A percentile compares a stretch with the other conserved stretches of the same genome.
Evolutionary conservation across 2,797 vertebrate species (phyloP).

Genomic region (Danio jaintianensis): DNA sequence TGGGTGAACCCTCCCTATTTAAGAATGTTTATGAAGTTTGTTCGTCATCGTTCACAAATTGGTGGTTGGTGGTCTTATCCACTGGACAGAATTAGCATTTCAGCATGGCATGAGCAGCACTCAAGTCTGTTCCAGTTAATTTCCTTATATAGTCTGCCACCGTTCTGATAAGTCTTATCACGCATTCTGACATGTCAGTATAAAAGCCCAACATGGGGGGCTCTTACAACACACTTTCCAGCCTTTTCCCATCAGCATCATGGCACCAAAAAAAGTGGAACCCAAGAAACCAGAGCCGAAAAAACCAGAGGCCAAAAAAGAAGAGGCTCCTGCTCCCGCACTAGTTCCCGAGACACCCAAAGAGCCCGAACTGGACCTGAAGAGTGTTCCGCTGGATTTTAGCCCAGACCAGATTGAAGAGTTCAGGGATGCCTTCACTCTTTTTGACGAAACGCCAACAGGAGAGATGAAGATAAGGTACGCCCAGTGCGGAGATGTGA

Average conservation of each 20-base stretch:
- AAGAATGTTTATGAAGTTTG: background rate
- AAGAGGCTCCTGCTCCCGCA: conserved; percentile 65
- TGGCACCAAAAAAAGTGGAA: conserved; percentile 83
- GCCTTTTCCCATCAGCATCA: conserved; percentile 49
- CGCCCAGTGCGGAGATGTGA: conserved; percentile 90
- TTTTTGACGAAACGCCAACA: conserved; percentile 87
- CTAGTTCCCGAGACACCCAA: conserved; percentile 72
- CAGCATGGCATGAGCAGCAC: conserved; percentile 33
- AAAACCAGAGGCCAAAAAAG: conserved; percentile 73
- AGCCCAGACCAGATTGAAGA: conserved; percentile 80
- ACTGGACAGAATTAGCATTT: conserved; percentile 22
- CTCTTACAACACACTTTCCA: conserved; percentile 20
- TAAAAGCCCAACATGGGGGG: conserved; percentile 48
- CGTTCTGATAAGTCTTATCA: conserved; percentile 57
- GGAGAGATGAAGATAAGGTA: conserved; percentile 94
- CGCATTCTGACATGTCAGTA: conserved; percentile 38
- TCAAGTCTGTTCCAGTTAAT: conserved; percentile 58
- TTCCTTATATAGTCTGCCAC: conserved; percentile 63
- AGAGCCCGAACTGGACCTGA: conserved; percentile 85
- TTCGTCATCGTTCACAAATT: background rate
- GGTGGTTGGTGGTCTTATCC: conserved; percentile 11
- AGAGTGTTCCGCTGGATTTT: conserved; percentile 83
- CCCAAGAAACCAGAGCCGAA: conserved; percentile 77
- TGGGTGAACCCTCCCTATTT: background rate
- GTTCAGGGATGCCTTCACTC: conserved; percentile 92